Conservation (phyloP, 2,113 vertebrate species). For the Notechis scutatus region DNA sequence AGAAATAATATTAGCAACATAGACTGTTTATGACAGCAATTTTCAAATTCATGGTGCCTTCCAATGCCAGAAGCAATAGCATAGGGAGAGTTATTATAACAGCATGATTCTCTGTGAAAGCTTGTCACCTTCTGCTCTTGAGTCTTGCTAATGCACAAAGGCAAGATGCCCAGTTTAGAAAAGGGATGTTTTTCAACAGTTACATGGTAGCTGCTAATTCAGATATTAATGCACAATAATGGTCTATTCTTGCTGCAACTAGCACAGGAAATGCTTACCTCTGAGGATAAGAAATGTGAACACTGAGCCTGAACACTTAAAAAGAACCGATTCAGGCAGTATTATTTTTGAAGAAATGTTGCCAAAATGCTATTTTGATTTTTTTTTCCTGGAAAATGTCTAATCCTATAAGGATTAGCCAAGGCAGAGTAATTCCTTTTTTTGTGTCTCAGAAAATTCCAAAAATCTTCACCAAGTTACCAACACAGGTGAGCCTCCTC, state of each 20-base stretch:
- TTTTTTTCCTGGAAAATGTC: slow-evolving; percentile 32
- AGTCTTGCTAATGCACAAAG: slow-evolving; percentile 58
- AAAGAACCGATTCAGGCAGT: slow-evolving; percentile 34
- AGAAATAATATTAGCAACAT: slow-evolving; percentile 32
- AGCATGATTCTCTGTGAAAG: slow-evolving; percentile 54
- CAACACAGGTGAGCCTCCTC: background rate
- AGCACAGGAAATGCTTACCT: background rate
- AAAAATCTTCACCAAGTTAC: background rate
- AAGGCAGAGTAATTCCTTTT: background rate
- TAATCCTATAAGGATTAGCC: background rate
- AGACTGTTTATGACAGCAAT: slow-evolving; percentile 46
- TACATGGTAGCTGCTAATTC: slow-evolving; percentile 52
- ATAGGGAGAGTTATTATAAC: slow-evolving; percentile 46
- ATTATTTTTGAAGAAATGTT: slow-evolving; percentile 32
- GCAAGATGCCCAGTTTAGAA: slow-evolving; percentile 49
- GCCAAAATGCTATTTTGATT: slow-evolving; percentile 43
- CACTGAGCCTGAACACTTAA: slow-evolving; percentile 34
- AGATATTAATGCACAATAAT: slow-evolving; percentile 43
- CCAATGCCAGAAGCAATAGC: slow-evolving; percentile 46
- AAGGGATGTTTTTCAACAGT: slow-evolving; percentile 56
- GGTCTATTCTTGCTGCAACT: slow-evolving; percentile 37
- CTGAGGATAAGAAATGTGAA: slow-evolving; percentile 27
- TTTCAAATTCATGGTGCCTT: slow-evolving; percentile 41
- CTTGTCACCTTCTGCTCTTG: slow-evolving; percentile 62
- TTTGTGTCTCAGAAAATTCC: background rate